Conservation (phyloP, 1,140 invertebrate species). For the Tigriopus japonicus region DNA sequence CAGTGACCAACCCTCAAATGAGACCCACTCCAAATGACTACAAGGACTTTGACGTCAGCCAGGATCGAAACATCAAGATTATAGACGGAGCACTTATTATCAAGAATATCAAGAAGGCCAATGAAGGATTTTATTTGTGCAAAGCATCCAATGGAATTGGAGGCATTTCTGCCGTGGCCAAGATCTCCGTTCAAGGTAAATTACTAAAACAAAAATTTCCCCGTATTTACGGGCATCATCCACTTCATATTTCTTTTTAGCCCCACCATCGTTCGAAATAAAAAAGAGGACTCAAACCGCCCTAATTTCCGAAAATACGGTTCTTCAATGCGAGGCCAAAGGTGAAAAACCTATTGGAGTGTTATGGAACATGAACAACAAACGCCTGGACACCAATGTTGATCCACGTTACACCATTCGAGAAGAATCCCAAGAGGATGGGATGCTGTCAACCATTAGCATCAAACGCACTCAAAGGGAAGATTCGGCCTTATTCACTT, state of each 20-base stretch:
- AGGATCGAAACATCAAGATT: conserved; percentile 66
- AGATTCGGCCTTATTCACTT: conserved; percentile 83
- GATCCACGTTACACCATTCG: conserved; percentile 60
- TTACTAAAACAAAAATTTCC: conserved; percentile 15
- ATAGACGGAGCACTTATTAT: conserved; percentile 76
- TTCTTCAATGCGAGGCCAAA: conserved; percentile 82
- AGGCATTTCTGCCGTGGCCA: conserved; percentile 73
- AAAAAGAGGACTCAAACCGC: conserved; percentile 76
- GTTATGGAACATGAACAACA: conserved; percentile 87
- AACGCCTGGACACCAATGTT: conserved; percentile 63
- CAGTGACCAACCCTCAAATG: background rate
- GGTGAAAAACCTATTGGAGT: conserved; percentile 91
- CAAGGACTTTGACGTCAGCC: conserved; percentile 60
- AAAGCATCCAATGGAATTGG: conserved; percentile 90
- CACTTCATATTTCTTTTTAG: conserved; percentile 30
- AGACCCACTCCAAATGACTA: conserved; percentile 71
- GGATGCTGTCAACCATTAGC: conserved; percentile 67
- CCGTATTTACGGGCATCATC: background rate
- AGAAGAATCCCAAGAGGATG: conserved; percentile 65
- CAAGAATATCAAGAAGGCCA: conserved; percentile 70
- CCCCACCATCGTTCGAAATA: conserved; percentile 80
- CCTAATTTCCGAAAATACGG: conserved; percentile 57
- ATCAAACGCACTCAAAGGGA: conserved; percentile 69
- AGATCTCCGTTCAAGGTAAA: conserved; percentile 78
- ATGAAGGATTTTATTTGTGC: conserved; percentile 85